Conservation (phyloP, 2,113 vertebrate species). For the Myrmecobius fasciatus region DNA sequence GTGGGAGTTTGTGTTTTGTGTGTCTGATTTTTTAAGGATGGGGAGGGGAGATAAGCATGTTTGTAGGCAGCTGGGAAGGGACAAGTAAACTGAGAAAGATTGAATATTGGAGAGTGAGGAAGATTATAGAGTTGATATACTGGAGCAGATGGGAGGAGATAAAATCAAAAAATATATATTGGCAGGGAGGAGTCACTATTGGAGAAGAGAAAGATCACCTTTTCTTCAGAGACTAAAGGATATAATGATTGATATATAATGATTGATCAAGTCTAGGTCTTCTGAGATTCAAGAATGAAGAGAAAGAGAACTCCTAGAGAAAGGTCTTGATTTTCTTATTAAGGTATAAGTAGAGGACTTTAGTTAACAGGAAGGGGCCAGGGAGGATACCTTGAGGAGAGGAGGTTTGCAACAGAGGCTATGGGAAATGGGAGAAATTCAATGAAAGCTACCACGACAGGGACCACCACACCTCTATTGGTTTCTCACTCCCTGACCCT, state of each 20-base stretch:
- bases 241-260: not conserved
- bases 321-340: not conserved
- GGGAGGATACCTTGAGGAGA: not conserved
- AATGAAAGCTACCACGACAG: not conserved
- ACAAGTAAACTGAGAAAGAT: not conserved
- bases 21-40: not conserved
- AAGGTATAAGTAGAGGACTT: not conserved
- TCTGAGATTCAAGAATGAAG: not conserved
- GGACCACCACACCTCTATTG: not conserved
- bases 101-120: not conserved
- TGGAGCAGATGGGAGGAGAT: not conserved
- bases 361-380: not conserved
- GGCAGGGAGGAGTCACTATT: not conserved
- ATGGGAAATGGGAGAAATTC: not conserved
- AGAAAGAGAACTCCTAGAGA: not conserved
- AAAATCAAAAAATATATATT: too few relatives aligned
- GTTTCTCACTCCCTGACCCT: not conserved
- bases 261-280: not conserved
- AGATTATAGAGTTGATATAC: not conserved
- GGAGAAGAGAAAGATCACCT: not conserved
- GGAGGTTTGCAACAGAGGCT: not conserved
- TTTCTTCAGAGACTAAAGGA: constrained; percentile 8
- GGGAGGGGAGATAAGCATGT: not conserved
- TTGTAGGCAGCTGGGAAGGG: not conserved
- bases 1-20: not conserved